These are phyloP conservation scores for Fragum sueziense DNA, from an alignment of 2,888 invertebrate genomes.

Conservation along the genomic window DNA sequence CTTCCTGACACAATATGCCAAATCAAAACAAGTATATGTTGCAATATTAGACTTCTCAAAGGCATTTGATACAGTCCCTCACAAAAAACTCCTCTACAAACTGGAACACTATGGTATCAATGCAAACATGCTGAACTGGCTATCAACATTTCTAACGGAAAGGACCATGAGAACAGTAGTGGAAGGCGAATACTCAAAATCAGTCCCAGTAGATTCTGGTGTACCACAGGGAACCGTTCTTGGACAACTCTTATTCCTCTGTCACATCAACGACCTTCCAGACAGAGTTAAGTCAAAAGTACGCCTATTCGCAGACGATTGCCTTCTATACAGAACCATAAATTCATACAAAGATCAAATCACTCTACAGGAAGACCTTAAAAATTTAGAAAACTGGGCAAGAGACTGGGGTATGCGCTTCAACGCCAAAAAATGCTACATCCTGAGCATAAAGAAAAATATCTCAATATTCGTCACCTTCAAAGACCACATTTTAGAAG, in stretches of 20 bases:
- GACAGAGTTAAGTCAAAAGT: neutral
- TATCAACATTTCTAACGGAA: neutral
- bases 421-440: conserved; percentile 31
- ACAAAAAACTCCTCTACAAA: conserved; percentile 16
- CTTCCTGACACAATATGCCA: conserved; percentile 11
- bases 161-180: neutral
- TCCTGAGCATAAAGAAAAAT: conserved; percentile 15
- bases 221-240: neutral
- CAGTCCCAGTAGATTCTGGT: neutral
- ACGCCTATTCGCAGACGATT: conserved; percentile 11
- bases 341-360: neutral
- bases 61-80: conserved; percentile 3
- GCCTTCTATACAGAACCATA: neutral
- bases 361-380: conserved; percentile 17
- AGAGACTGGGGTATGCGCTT: conserved; percentile 21
- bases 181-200: conserved; percentile 4
- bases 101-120: no score
- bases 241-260: neutral
- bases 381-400: conserved; percentile 14
- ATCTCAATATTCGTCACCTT: conserved; percentile 24
- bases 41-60: conserved; percentile 25
- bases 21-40: conserved; percentile 17
- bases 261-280: conserved; percentile 10
- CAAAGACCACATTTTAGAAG: conserved; percentile 17
- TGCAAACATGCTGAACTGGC: neutral